These are phyloP conservation scores for Mustelus asterias DNA, from an alignment of 2,113 vertebrate species.

Conservation along the genomic window DNA sequence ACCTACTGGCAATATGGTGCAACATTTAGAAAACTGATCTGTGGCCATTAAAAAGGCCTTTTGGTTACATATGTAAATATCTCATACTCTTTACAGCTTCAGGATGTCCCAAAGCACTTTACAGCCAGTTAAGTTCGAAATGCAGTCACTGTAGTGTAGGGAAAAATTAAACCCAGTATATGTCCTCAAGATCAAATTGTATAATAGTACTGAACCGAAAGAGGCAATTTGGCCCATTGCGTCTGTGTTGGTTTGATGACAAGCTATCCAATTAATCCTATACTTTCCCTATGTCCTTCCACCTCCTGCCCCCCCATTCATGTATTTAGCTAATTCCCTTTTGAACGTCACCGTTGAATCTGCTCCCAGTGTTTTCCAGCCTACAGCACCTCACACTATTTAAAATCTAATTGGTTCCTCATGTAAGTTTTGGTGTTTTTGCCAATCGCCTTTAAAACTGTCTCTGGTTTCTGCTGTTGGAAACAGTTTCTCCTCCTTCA, in stretches of 20 bases:
- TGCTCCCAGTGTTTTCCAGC: background rate
- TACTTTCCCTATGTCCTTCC: background rate
- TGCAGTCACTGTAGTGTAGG: background rate
- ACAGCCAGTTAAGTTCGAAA: background rate
- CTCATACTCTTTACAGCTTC: background rate
- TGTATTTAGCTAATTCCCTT: background rate
- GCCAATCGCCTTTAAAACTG: background rate
- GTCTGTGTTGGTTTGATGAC: background rate
- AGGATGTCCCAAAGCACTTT: background rate
- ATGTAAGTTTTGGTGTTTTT: background rate
- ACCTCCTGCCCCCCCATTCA: background rate
- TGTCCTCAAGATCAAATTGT: background rate
- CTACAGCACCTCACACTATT: background rate
- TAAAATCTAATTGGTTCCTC: background rate
- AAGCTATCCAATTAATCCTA: background rate
- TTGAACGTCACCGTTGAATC: background rate
- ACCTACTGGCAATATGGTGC: background rate
- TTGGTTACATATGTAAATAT: background rate
- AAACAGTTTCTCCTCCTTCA: background rate
- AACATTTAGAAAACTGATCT: background rate
- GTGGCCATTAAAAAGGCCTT: background rate
- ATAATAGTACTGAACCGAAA: background rate
- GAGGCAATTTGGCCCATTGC: no score
- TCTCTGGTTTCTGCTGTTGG: background rate
- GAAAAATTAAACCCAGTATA: background rate